Evolutionary conservation across 1,140 invertebrate genomes (phyloP).

Genomic region (Drosophila varians): DNA sequence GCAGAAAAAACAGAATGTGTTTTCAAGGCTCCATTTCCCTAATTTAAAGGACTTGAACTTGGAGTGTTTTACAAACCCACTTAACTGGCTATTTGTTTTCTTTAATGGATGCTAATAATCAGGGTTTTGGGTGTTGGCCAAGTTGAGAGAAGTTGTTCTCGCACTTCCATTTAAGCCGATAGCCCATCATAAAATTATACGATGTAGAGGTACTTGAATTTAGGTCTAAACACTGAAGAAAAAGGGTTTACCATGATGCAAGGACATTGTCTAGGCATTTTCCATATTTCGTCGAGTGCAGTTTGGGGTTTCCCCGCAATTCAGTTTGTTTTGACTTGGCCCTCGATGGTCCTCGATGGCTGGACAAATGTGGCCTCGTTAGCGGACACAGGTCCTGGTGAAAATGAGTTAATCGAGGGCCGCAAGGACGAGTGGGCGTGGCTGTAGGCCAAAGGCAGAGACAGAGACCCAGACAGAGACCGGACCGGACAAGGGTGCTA

Average conservation of each 20-base stretch:
- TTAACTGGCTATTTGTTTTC: background rate
- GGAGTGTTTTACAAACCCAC: background rate
- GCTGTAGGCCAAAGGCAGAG: no score
- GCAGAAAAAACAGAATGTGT: no score
- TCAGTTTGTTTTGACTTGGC: background rate
- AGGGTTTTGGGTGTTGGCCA: no score
- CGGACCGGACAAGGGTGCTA: conserved; percentile 50
- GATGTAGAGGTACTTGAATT: conserved; percentile 34
- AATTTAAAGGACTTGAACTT: background rate
- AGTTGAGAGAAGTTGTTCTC: background rate
- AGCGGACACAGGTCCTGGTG: conserved; percentile 23
- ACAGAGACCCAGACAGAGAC: background rate
- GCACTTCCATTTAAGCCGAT: conserved; percentile 1
- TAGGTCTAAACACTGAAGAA: conserved; percentile 1
- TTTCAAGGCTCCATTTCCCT: background rate
- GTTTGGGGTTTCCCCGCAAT: background rate
- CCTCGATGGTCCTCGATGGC: conserved; percentile 12
- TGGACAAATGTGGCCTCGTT: conserved; percentile 48
- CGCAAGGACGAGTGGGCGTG: conserved; percentile 8
- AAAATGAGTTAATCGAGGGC: conserved; percentile 64
- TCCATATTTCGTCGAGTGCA: background rate
- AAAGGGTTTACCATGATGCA: no score
- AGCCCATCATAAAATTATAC: conserved; percentile 65
- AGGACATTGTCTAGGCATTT: no score
- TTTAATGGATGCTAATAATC: background rate